Base-by-base conservation (phyloP, 2,888 invertebrate species). In the Catocala nupta region DNA sequence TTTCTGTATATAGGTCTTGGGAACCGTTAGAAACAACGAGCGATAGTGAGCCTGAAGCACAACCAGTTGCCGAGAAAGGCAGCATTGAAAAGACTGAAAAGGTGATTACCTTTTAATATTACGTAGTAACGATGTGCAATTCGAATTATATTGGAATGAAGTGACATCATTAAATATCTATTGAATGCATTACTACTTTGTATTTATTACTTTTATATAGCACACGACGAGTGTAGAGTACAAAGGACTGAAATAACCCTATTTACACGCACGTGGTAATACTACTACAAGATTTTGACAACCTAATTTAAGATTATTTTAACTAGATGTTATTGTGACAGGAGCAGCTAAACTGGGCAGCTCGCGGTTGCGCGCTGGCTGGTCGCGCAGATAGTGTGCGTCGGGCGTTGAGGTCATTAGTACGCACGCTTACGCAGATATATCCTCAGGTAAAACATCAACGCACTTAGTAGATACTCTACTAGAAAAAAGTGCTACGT, bases 61-160 rank as follows among this genome's bases (percentile, higher is more conserved):
- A 87, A 80, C 83, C 86, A 36, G 84, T 85, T 73, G 88, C 87
- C 64, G 93, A 94, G 69, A 94, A 94, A 59, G 94, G 94, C 80
- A 93, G 90, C 83, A 92, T 91, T 59, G 94, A 93, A 89, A 93
- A 94, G 91, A 93, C 93, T 91, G 94, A 93, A 92, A 94, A 94
- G 89, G 93, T 93, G 81, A 57, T 9, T 2, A 5, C 16, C 16
- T 16, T 16, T 16, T 16, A 16, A 16, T 16, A 2, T 16, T 16
- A 16, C 2, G 16, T 16, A 16, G 1, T 25, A 1, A 25, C 25
- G 25, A 25, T 25, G 25, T 25, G 25, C 25, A 25, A 25, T 25
- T 25, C 25, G 25, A 25, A 25, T 25, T 25, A 3, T 25, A 25
- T 25, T 25, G 3, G 25, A 25, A 25, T 25, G 4, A 25, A 25